These are phyloP conservation scores for Gadus macrocephalus DNA, from an alignment of 2,113 vertebrate genomes.

Conservation along the genomic window DNA sequence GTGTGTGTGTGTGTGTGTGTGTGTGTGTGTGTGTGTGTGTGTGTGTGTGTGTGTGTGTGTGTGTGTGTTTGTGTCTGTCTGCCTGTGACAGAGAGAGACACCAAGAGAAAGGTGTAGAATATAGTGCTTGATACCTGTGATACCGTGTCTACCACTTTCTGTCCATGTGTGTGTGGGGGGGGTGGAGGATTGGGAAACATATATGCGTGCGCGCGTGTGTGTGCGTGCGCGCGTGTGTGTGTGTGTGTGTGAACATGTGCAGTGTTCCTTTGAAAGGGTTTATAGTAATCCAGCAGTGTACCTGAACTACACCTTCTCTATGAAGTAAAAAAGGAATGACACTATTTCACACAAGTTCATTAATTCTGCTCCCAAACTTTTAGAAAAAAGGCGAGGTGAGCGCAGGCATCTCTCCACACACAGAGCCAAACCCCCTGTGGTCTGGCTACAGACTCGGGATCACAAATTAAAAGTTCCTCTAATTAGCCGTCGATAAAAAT, in stretches of 20 bases:
- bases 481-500: constrained; percentile 68
- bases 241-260: background rate
- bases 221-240: constrained; percentile 3
- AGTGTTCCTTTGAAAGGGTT: background rate
- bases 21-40: constrained; percentile 8
- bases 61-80: background rate
- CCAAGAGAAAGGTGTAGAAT: background rate
- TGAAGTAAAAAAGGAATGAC: too few relatives aligned
- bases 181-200: background rate
- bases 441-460: constrained; percentile 47
- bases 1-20: constrained; percentile 1
- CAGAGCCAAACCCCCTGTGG: constrained; percentile 47
- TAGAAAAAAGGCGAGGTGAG: too few relatives aligned
- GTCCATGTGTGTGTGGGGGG: background rate
- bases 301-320: too few relatives aligned
- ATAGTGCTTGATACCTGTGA: too few relatives aligned
- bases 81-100: background rate
- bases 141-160: too few relatives aligned
- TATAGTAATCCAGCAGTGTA: too few relatives aligned
- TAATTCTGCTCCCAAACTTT: too few relatives aligned
- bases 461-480: constrained; percentile 57
- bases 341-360: too few relatives aligned
- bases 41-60: background rate
- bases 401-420: background rate
- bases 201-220: background rate